Evolutionary conservation across 30 jellyfish, hydroid and myxozoan genomes (phyloP).

Genomic region (Mastigias papua): DNA sequence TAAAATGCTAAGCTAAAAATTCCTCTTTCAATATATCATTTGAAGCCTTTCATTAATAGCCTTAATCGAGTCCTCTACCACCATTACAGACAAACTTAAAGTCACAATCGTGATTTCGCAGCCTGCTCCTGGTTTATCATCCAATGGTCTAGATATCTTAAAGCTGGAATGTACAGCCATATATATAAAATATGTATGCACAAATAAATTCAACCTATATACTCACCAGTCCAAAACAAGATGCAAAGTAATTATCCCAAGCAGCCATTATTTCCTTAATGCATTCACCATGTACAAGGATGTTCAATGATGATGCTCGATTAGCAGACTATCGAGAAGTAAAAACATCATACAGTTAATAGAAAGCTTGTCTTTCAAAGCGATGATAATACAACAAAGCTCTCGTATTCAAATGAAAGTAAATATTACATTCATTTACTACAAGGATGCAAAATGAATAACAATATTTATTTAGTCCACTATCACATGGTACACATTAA

Average conservation of each 20-base stretch:
- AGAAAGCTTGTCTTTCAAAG: not conserved
- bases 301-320: slow-evolving; percentile 11
- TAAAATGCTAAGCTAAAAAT: no score
- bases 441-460: not conserved
- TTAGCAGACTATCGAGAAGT: not conserved
- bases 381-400: not conserved
- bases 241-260: slow-evolving; percentile 26
- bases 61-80: no score
- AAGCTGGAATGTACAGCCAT: not conserved
- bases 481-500: not conserved
- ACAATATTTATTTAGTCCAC: not conserved
- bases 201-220: not conserved
- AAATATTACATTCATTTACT: not conserved
- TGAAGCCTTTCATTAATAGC: no score
- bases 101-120: no score
- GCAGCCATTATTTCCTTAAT: slow-evolving; percentile 15
- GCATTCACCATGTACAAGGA: slow-evolving; percentile 39
- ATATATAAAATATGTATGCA: not conserved
- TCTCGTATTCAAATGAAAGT: not conserved
- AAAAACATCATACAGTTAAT: not conserved
- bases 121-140: no score
- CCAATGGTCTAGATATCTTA: no score
- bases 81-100: no score
- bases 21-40: no score
- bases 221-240: slow-evolving; percentile 32